Evolutionary conservation across 2,888 invertebrate species (phyloP).

Genomic region (Platypus cylindrus): DNA sequence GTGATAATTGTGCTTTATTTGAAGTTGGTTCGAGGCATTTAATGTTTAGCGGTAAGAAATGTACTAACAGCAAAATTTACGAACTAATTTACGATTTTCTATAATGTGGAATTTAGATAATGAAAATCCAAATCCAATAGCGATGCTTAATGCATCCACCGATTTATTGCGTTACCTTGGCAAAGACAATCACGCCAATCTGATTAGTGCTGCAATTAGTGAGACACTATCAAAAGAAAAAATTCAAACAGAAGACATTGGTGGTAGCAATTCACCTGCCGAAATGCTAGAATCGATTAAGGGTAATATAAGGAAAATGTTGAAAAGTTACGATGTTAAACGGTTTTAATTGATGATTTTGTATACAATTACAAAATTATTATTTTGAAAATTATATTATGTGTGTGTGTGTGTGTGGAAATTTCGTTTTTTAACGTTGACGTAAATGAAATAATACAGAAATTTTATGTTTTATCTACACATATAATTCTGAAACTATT

Average conservation of each 20-base stretch:
- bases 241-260: constrained; percentile 23
- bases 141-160: constrained; percentile 76
- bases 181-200: constrained; percentile 16
- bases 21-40: constrained; percentile 25
- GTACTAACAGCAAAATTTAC: too few species aligned
- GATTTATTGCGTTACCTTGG: constrained; percentile 21
- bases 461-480: too few species aligned
- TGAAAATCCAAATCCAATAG: constrained; percentile 89
- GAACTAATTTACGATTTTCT: too few species aligned
- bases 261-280: constrained; percentile 19
- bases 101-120: too few species aligned
- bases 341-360: constrained; percentile 6
- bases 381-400: background rate
- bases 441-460: too few species aligned
- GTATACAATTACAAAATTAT: background rate
- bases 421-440: too few species aligned
- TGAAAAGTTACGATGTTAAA: constrained; percentile 9
- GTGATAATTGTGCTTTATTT: constrained; percentile 26
- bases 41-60: constrained; percentile 15
- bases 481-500: too few species aligned
- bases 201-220: constrained; percentile 20
- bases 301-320: constrained; percentile 12
- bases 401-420: too few species aligned
- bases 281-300: constrained; percentile 20
- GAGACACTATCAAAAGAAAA: constrained; percentile 21